Evolutionary conservation across 2,888 invertebrate genomes (phyloP).

Genomic region (Melieria omissa): DNA sequence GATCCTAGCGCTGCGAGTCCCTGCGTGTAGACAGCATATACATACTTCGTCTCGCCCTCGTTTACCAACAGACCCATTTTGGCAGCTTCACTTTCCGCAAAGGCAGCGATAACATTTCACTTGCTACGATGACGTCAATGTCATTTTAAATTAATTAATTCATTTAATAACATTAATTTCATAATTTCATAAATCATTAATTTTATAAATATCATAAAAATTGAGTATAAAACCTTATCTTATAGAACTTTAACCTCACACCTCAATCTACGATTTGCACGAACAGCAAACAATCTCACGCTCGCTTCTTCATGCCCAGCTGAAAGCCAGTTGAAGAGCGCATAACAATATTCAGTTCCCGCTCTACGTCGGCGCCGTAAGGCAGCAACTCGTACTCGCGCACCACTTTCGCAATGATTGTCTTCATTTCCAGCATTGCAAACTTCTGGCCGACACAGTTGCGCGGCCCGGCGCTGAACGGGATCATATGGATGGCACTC

Average conservation of each 20-base stretch:
- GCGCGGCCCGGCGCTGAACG: conserved; percentile 52
- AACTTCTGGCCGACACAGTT: conserved; percentile 65
- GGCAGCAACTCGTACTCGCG: conserved; percentile 50
- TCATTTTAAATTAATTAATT: no score
- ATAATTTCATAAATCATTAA: no score
- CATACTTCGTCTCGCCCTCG: no score
- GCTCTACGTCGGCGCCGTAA: conserved; percentile 44
- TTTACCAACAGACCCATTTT: no score
- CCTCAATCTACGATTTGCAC: background rate
- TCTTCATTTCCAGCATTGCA: conserved; percentile 55
- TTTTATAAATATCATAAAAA: background rate
- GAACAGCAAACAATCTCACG: background rate
- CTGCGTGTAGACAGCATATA: no score
- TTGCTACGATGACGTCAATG: no score
- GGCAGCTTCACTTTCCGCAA: no score
- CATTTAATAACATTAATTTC: no score
- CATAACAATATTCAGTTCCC: conserved; percentile 41
- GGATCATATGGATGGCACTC: conserved; percentile 25
- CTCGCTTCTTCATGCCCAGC: conserved; percentile 44
- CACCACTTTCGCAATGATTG: conserved; percentile 45
- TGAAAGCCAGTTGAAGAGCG: conserved; percentile 51
- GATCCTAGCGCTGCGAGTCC: no score
- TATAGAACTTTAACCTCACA: background rate
- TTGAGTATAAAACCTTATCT: background rate
- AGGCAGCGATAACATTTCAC: no score